phyloP scores from a whole-genome alignment of 2,797 vertebrate genomes.

The Toxotes lorentzi region DNA sequence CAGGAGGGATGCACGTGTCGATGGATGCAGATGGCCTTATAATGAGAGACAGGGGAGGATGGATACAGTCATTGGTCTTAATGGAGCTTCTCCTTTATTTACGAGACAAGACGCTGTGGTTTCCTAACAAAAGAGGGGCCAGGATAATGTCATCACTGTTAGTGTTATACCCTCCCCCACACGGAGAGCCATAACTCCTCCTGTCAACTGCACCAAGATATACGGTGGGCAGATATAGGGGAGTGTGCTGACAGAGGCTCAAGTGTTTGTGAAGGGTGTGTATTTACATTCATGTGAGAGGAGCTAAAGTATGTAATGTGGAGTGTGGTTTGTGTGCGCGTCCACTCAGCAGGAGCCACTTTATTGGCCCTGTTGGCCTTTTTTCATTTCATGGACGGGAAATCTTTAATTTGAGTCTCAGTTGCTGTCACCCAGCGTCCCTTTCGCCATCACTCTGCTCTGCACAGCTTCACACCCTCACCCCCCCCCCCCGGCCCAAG shows the following conservation, averaged over 20 bases:
- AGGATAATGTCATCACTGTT: conserved; percentile 81
- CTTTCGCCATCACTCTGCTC: conserved; percentile 52
- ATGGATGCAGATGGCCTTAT: conserved; percentile 79
- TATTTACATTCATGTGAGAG: conserved; percentile 13
- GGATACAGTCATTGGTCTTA: conserved; percentile 73
- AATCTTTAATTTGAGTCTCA: conserved; percentile 79
- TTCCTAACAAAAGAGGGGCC: conserved; percentile 75
- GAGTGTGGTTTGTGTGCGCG: not conserved
- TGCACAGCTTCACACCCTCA: conserved; percentile 36
- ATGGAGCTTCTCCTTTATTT: conserved; percentile 76
- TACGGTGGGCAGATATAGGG: not conserved
- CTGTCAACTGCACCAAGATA: conserved; percentile 46
- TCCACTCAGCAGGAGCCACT: conserved; percentile 59
- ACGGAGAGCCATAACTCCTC: conserved; percentile 56
- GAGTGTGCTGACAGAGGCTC: conserved; percentile 14
- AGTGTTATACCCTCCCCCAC: conserved; percentile 48
- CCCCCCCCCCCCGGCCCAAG: not conserved
- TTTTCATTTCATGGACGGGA: conserved; percentile 81
- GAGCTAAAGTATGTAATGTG: conserved; percentile 15
- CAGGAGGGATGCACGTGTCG: conserved; percentile 66
- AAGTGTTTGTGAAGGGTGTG: conserved; percentile 23
- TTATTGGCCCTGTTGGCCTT: conserved; percentile 70
- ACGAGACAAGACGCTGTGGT: conserved; percentile 73
- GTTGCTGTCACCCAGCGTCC: conserved; percentile 66
- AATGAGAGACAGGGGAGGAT: conserved; percentile 74